Evolutionary conservation across 2,888 invertebrate genomes (phyloP), one percentile per base, ranked within the genome.

Genomic region (Chydorus sphaericus): DNA sequence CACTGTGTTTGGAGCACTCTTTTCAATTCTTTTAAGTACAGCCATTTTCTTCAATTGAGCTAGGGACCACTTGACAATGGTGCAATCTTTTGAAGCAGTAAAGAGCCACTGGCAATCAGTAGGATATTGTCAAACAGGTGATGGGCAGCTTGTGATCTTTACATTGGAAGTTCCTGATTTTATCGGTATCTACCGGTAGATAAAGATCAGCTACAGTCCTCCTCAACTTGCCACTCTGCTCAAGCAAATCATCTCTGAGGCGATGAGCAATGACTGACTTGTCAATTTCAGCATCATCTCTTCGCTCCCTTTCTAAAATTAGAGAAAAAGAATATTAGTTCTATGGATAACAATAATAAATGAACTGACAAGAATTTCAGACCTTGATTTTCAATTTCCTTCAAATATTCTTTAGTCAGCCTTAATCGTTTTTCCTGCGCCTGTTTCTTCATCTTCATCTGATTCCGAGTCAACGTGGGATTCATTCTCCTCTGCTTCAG

Each of bases 391-490:
- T 86, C 83, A 48, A 94, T 83, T 74, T 91, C 86, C 65, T 85
- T 77, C 33, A 96, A 73, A 70, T 92, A 92, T 67, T 86, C 79
- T 68, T 93, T 93, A 0, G 94, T 92, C 59, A 94, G 70, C 48
- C 92, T 78, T 51, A 94, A 67, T 62, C 88, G 85, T 67, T 93
- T 94, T 66, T 94, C 89, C 68, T 93, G 91, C 0, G 84, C 82
- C n/a, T 1, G 89, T 91, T 70, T 91, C 87, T 61, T 62, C 61
- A 36, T 65, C 65, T 51, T 66, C 67, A 20, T 66, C 67, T 20
- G 65, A 64, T 30, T 62, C 61, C 28, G 64, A 65, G 28, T 57
- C 59, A n/a, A 64, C 64, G 5, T 57, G 49, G 29, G 60, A 62
- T 29, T 61, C 58, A 18, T 63, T 62, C 28, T 64, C 60, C 23